These are phyloP conservation scores for Hofmannophila pseudospretella DNA, from an alignment of 2,888 invertebrate species.

Conservation along the genomic window DNA sequence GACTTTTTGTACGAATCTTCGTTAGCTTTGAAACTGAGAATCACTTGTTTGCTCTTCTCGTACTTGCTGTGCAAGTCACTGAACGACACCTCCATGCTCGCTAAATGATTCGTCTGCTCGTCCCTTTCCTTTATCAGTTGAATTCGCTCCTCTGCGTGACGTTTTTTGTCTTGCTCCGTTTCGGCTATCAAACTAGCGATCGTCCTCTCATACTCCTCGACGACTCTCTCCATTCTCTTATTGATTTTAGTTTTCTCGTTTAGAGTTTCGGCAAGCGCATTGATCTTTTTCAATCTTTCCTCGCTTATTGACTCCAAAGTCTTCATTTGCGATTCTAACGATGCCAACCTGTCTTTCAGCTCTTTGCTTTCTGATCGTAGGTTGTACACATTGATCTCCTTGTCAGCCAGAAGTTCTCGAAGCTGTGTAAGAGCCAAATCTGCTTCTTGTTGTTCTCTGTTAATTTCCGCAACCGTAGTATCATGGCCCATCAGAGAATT, in stretches of 20 bases:
- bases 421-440: slow-evolving; percentile 58
- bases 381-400: slow-evolving; percentile 72
- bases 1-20: slow-evolving; percentile 84
- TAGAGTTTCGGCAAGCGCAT: slow-evolving; percentile 53
- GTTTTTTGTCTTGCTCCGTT: slow-evolving; percentile 82
- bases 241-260: slow-evolving; percentile 64
- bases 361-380: slow-evolving; percentile 69
- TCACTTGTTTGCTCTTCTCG: slow-evolving; percentile 81
- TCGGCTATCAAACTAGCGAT: slow-evolving; percentile 85
- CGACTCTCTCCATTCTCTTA: slow-evolving; percentile 80
- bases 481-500: slow-evolving; percentile 44
- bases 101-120: slow-evolving; percentile 78
- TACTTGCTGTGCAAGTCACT: slow-evolving; percentile 80
- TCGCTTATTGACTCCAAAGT: slow-evolving; percentile 49
- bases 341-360: slow-evolving; percentile 60
- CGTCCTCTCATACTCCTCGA: slow-evolving; percentile 88
- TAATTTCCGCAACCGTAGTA: slow-evolving; percentile 30
- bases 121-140: slow-evolving; percentile 78
- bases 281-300: slow-evolving; percentile 51
- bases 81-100: slow-evolving; percentile 80
- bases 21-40: slow-evolving; percentile 72
- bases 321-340: slow-evolving; percentile 55
- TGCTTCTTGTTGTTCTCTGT: slow-evolving; percentile 50
- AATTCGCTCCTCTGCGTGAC: slow-evolving; percentile 70
- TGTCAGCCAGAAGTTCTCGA: slow-evolving; percentile 73